Evolutionary conservation across 2,797 vertebrate species (phyloP), one percentile per base, ranked within the genome.

Genomic region (Valencia hispanica): DNA sequence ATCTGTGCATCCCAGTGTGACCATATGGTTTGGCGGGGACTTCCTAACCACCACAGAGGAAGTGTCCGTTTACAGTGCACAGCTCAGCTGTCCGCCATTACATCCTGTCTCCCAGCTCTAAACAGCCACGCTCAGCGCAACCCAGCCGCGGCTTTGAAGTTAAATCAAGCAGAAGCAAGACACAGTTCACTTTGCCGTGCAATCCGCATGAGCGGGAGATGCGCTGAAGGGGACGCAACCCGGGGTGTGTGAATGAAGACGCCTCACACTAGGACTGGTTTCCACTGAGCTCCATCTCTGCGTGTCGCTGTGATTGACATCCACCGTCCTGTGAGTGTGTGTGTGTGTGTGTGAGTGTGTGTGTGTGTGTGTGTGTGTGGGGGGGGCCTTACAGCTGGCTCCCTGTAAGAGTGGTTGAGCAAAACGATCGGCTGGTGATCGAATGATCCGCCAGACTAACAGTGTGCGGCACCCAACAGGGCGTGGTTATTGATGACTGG

Each of bases 401-500:
- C 78, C 81, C 79, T 81, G 77, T 79, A 85, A 47, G 77, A 86
- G 78, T 80, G 82, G 69, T 81, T 86, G 82, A 73, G 82, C 83
- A n/a, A n/a, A n/a, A n/a, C n/a, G n/a, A 92, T 84, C 74, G 82
- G 82, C 72, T 79, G 86, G 89, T 92, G 93, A 92, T 86, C 78
- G 88, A 91, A 79, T n/a, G 84, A 91, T 90, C 83, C 81, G 69
- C 85, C 84, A 77, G 90, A 90, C 84, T 73, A 89, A 89, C 88
- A 84, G 88, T 85, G 76, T 72, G 70, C 77, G 72, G 82, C 80
- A 85, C 75, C 88, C 71, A 90, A 85, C 70, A 68, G 88, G 92
- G 93, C 30, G 87, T 87, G 87, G 92, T 92, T 94, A 93, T 91
- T 94, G 88, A 94, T 93, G 92, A 87, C 87, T 90, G 85, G 86